Evolutionary conservation across 1,140 invertebrate species (phyloP).

Genomic region (Bursaphelenchus mucronatus): DNA sequence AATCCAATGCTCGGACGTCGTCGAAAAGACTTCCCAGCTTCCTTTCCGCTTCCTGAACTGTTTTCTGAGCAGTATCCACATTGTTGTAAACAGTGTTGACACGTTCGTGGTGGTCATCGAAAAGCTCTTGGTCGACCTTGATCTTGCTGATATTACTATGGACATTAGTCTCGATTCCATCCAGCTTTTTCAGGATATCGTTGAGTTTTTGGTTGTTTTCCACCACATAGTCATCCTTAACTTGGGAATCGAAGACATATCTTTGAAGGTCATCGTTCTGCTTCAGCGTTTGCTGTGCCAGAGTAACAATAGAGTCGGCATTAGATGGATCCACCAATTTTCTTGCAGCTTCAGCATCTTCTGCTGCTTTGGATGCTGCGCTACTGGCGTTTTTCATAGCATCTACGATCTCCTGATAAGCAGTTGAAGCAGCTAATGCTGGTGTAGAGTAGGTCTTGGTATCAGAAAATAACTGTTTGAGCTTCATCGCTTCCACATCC

Average conservation of each 20-base stretch:
- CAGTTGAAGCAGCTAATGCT: constrained; percentile 53
- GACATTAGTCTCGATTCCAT: constrained; percentile 13
- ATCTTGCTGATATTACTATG: constrained; percentile 38
- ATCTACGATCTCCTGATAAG: constrained; percentile 52
- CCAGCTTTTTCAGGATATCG: constrained; percentile 25
- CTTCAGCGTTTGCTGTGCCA: constrained; percentile 26
- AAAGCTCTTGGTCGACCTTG: constrained; percentile 41
- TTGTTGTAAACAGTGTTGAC: constrained; percentile 41
- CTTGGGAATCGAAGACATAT: constrained; percentile 12
- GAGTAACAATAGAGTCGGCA: constrained; percentile 32
- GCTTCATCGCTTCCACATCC: constrained; percentile 29
- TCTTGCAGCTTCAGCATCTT: constrained; percentile 32
- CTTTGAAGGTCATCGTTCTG: constrained; percentile 24
- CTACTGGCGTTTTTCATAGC: constrained; percentile 50
- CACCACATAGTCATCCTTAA: constrained; percentile 22
- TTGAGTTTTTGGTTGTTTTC: constrained; percentile 25
- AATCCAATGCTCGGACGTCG: constrained; percentile 38
- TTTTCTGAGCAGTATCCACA: constrained; percentile 34
- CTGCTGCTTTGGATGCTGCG: constrained; percentile 32
- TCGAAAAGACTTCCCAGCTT: constrained; percentile 32
- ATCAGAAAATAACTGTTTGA: constrained; percentile 34
- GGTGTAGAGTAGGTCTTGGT: constrained; percentile 41
- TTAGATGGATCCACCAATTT: constrained; percentile 21
- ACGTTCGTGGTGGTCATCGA: constrained; percentile 58
- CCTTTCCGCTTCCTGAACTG: constrained; percentile 32